Evolutionary conservation across 2,888 invertebrate species (phyloP).

Genomic region (Prenolepis imparis): DNA sequence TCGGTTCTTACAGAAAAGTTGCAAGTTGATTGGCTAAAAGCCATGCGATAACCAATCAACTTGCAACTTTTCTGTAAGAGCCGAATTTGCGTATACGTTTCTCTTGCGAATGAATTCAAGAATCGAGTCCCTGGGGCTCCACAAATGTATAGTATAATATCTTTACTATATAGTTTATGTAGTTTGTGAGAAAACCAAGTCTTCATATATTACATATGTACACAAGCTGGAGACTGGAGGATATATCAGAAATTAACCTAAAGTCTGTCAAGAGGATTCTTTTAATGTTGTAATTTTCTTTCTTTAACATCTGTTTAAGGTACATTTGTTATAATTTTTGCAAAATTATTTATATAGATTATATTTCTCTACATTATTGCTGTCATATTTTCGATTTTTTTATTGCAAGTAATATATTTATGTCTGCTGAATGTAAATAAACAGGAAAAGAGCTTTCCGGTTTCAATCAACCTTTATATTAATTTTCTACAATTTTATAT

Average conservation of each 20-base stretch:
- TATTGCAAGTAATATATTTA: neutral
- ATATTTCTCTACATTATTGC: neutral
- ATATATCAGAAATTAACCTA: constrained; percentile 6
- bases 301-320: neutral
- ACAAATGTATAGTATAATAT: too few species aligned
- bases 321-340: neutral
- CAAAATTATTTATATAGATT: neutral
- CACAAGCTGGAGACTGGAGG: too few species aligned
- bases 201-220: too few species aligned
- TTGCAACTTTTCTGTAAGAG: too few species aligned
- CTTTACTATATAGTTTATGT: neutral
- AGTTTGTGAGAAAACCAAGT: neutral
- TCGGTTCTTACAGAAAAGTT: too few species aligned
- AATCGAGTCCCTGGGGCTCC: too few species aligned
- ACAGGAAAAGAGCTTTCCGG: neutral
- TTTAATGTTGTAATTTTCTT: neutral
- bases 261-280: neutral
- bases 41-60: too few species aligned
- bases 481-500: neutral
- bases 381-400: neutral
- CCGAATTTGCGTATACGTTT: too few species aligned
- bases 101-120: too few species aligned
- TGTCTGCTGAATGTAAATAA: neutral
- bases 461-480: neutral
- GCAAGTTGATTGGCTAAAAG: too few species aligned